Percentiles rank a stretch among this genome's conserved stretches.
phyloP scores from a whole-genome alignment of 2,113 vertebrate genomes.

The Lepus europaeus region DNA sequence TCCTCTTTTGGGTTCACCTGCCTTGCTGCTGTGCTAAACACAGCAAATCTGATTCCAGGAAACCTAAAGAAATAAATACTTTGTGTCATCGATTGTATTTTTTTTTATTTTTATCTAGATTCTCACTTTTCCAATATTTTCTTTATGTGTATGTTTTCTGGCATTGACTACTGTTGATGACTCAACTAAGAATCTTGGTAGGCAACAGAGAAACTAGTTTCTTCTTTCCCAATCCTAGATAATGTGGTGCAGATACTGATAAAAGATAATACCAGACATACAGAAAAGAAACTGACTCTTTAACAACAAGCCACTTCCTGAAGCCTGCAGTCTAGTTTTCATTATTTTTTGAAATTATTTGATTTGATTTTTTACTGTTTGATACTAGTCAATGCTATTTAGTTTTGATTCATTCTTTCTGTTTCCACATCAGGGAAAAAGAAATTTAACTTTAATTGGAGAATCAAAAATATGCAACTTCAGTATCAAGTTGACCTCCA shows the following conservation, averaged over 20 bases:
- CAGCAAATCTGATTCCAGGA: neutral
- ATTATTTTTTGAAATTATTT: neutral
- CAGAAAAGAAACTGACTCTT: neutral
- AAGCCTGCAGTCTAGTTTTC: neutral
- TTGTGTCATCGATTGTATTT: neutral
- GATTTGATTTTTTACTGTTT: neutral
- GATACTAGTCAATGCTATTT: neutral
- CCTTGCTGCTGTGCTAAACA: too few relatives aligned
- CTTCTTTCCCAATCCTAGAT: neutral
- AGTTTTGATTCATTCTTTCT: neutral
- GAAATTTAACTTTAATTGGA: neutral
- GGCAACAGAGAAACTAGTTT: neutral
- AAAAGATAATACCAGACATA: neutral
- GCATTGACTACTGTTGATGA: neutral
- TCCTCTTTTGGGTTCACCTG: too few relatives aligned
- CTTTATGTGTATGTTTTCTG: neutral
- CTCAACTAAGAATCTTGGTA: neutral
- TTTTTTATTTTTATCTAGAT: constrained; percentile 5
- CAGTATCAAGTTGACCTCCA: neutral
- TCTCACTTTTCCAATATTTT: neutral
- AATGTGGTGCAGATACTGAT: neutral
- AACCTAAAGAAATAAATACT: neutral
- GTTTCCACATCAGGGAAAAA: constrained; percentile 12
- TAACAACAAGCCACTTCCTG: neutral
- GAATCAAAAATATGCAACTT: neutral